Evolutionary conservation across 2,113 vertebrate species (phyloP), one percentile per base, ranked within the genome.

Genomic region (Lophius piscatorius): DNA sequence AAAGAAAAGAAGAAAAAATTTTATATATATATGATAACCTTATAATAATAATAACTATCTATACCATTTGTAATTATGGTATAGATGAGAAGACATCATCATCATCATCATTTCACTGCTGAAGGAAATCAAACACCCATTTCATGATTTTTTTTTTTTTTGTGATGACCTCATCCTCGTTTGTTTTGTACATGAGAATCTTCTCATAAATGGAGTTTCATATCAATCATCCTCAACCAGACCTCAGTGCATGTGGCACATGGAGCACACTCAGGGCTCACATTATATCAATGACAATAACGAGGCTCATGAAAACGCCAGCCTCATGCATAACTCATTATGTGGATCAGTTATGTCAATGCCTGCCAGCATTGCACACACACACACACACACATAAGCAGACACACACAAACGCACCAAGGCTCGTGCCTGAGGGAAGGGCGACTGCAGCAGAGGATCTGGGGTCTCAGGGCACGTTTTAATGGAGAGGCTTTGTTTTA

Each of bases 221-320:
- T 34, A 63, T 70, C 64, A 63, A 47, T 74, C 60, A 50, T 39
- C 48, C 48, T 72, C 36, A 38, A 60, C 58, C 56, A 64, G 56
- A 76, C 45, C 47, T 35, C 44, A 16, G 24, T 26, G 54, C 46
- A 63, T 33, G 58, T 78, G 73, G 42, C 73, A 70, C 45, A 51
- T n/a, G 24, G 33, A 41, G 21, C 6, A n/a, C 6, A 22, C 63
- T 63, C 55, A 59, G 72, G 34, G 55, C 55, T 49, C 65, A 50
- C 58, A 81, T 80, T 84, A 77, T 78, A 84, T 89, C 77, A 72
- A 69, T 81, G 70, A 70, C 80, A 80, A 65, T 66, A 80, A 81
- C 70, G 62, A 61, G 74, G 28, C 63, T 80, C 65, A 72, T 70
- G 48, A 57, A 58, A 57, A 58, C 48, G 46, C 74, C 8, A 35